phyloP scores from a whole-genome alignment of 2,888 invertebrate species.

The Augiades crinisus region DNA sequence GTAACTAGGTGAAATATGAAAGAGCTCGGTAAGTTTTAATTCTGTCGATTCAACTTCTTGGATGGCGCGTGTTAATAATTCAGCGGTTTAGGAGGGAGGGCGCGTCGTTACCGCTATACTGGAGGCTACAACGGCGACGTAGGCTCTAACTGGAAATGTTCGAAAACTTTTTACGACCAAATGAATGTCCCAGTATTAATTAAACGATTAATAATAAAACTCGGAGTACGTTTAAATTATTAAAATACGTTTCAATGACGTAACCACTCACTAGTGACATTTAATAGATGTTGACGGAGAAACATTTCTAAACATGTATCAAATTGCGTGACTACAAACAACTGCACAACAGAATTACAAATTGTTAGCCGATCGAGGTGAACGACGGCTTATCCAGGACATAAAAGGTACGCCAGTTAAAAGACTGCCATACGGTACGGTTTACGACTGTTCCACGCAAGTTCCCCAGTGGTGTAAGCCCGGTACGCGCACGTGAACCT shows the following conservation, averaged over 20 bases:
- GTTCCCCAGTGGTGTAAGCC: slow-evolving; percentile 37
- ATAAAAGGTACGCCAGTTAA: slow-evolving; percentile 4
- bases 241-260: too few species aligned
- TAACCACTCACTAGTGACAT: too few species aligned
- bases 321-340: background rate
- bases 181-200: background rate
- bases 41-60: slow-evolving; percentile 71
- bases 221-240: too few species aligned
- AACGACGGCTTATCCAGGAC: slow-evolving; percentile 5
- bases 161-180: slow-evolving; percentile 4
- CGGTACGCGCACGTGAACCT: slow-evolving; percentile 34
- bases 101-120: slow-evolving; percentile 58
- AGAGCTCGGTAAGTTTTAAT: slow-evolving; percentile 70
- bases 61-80: slow-evolving; percentile 74
- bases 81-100: slow-evolving; percentile 50
- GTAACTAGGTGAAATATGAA: slow-evolving; percentile 66
- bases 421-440: slow-evolving; percentile 34
- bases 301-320: too few species aligned
- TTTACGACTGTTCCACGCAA: slow-evolving; percentile 53
- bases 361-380: background rate
- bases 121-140: slow-evolving; percentile 32
- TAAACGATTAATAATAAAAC: background rate
- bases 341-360: background rate
- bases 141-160: slow-evolving; percentile 11
- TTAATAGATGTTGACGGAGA: background rate